Evolutionary conservation across 2,888 invertebrate species (phyloP), one percentile per base, ranked within the genome.

Genomic region (Troides helena): DNA sequence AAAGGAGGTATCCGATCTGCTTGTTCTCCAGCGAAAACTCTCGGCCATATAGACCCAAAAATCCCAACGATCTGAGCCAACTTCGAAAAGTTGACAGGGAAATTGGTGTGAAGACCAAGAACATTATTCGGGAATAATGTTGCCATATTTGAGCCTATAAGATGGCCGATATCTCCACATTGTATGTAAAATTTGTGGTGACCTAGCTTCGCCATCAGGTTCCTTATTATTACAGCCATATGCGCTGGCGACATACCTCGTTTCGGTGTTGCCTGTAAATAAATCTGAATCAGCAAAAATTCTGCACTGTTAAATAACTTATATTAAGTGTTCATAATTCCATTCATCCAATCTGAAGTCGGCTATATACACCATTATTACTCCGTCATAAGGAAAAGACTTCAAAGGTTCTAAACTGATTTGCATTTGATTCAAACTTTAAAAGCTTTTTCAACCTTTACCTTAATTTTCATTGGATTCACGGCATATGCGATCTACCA

Each of bases 81-180:
- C 30, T 84, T 85, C 0, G 85, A 81, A 18, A 71, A 82, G 74
- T 71, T 83, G 1, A 82, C 94, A 18, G 87, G 95, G 89, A 96
- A 93, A 78, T 96, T 97, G 0, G 95, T 93, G 76, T 95, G 95
- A 73, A 90, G 94, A 0, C 94, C 94, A 1, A 89, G 75, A 0
- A 94, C 85, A 74, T 94, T 87, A 1, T 93, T 84, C 0, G 96
- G 96, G 80, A 94, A 96, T 46, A 95, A 77, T 0, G 93, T 92
- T 0, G 95, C 94, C 85, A 97, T 92, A 65, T 93, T 81, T 0
- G 93, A 86, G 0, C 93, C 94, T 68, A 97, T 93, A 0, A 92
- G n/a, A 1, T 95, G 91, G 0, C 97, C 97, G 94, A 96, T 95
- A 80, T 97, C 96, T 0, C 96, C 96, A 0, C 96, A 97, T 83